Conservation (phyloP, 2,888 invertebrate species). For the Drosophila niveifrons region DNA sequence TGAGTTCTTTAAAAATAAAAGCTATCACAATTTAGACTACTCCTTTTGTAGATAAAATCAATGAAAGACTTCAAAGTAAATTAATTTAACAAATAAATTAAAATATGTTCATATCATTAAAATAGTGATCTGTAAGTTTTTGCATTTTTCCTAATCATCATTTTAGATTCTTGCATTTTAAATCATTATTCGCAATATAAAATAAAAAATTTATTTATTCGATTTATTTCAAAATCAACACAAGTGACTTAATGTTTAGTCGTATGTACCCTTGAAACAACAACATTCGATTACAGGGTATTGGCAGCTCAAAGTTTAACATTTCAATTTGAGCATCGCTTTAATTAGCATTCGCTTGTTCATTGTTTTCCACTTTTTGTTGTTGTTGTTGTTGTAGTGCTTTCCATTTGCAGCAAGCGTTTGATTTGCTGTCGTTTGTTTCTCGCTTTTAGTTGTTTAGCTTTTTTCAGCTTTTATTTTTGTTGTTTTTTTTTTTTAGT, state of each 20-base stretch:
- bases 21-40: too few relatives aligned
- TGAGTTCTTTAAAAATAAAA: too few relatives aligned
- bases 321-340: conserved; percentile 76
- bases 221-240: too few relatives aligned
- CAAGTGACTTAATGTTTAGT: neutral
- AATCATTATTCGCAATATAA: too few relatives aligned
- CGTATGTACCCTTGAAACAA: neutral
- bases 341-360: conserved; percentile 77
- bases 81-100: too few relatives aligned
- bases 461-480: neutral
- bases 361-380: conserved; percentile 68
- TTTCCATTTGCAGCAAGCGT: conserved; percentile 72
- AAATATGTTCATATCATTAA: too few relatives aligned
- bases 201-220: too few relatives aligned
- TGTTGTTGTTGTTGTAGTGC: conserved; percentile 43
- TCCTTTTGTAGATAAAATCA: too few relatives aligned
- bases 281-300: conserved; percentile 21
- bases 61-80: too few relatives aligned
- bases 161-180: too few relatives aligned
- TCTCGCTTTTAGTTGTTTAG: conserved; percentile 31
- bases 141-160: too few relatives aligned
- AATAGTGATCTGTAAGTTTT: too few relatives aligned
- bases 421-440: conserved; percentile 68
- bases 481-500: conserved; percentile 6
- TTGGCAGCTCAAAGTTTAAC: conserved; percentile 61